Evolutionary conservation across 2,113 vertebrate species (phyloP).

Genomic region (Scopus umbretta): DNA sequence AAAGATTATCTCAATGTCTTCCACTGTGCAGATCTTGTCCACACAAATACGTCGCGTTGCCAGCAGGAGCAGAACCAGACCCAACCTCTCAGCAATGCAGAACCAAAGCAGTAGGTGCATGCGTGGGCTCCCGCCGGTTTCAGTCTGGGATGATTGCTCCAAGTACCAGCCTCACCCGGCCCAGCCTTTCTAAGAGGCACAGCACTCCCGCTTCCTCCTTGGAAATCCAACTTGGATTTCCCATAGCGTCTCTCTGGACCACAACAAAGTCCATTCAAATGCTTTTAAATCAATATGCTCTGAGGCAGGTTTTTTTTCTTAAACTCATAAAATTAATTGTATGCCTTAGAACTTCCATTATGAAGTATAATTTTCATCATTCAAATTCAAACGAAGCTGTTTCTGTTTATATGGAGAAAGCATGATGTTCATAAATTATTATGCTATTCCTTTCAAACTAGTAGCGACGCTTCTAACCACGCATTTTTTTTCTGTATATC

Average conservation of each 20-base stretch:
- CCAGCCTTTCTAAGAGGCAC: not conserved
- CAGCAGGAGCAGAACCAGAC: not conserved
- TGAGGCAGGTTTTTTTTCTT: not conserved
- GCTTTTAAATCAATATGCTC: not conserved
- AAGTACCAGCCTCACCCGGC: not conserved
- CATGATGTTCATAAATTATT: not conserved
- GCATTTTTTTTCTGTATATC: not conserved
- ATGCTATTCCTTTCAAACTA: not conserved
- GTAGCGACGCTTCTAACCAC: not conserved
- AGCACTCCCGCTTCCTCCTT: not conserved
- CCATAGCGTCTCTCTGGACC: not conserved
- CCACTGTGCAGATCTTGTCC: not conserved
- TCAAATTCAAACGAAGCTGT: not conserved
- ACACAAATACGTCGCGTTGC: not conserved
- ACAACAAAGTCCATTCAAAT: not conserved
- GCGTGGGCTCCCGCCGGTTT: not conserved
- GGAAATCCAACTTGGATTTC: not conserved
- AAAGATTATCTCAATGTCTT: not conserved
- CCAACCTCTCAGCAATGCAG: not conserved
- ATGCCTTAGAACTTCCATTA: not conserved
- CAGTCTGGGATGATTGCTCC: not conserved
- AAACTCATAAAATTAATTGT: not conserved
- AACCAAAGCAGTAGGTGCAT: not conserved
- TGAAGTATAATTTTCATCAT: not conserved
- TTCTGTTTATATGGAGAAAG: not conserved